Evolutionary conservation across 2,888 invertebrate species (phyloP), one percentile per base, ranked within the genome.

Genomic region (Phalangium opilio): DNA sequence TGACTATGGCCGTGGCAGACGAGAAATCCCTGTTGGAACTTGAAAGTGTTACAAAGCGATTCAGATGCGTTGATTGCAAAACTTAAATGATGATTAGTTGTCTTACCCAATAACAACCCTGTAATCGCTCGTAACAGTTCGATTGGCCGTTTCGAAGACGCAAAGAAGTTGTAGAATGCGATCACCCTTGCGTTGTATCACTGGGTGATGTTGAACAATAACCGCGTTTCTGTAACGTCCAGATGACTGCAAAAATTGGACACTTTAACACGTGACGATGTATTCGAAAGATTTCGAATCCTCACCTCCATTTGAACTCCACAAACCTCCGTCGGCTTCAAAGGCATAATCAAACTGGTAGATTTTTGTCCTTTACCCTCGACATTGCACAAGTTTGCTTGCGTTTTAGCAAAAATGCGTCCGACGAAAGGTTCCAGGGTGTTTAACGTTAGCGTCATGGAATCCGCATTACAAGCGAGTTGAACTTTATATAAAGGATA

Each of bases 171-270:
- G 77, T 48, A 85, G 77, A 58, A 83, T 75, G 49, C 84, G 75
- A 67, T 87, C 87, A 0, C 83, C 83, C 50, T 83, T 78, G 14
- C 83, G 80, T 66, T 86, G 85, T 50, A 87, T 82, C 56, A 84
- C 76, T 0, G 79, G 76, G 67, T 86, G 85, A 65, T 81, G 81
- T 64, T 86, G 86, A 44, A 87, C 74, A 59, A 85, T 78, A 58
- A 86, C 73, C 61, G 81, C 75, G 19, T 69, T 52, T 0, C 75
- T 58, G 49, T 55, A 56, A 27, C 56, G 55, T n/a, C 58, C 59
- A 10, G 50, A 41, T 8, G 50, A 49, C 46, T 58, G 52, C 55
- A 36, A 54, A n/a, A 56, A 17, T 50, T 17, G 11, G 21, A 11
- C 27, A 27, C 8, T 27, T 27, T 27, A 27, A 27, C 27, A n/a